Evolutionary conservation across 2,888 invertebrate species (phyloP), one percentile per base, ranked within the genome.

Genomic region (Andrena fulva): DNA sequence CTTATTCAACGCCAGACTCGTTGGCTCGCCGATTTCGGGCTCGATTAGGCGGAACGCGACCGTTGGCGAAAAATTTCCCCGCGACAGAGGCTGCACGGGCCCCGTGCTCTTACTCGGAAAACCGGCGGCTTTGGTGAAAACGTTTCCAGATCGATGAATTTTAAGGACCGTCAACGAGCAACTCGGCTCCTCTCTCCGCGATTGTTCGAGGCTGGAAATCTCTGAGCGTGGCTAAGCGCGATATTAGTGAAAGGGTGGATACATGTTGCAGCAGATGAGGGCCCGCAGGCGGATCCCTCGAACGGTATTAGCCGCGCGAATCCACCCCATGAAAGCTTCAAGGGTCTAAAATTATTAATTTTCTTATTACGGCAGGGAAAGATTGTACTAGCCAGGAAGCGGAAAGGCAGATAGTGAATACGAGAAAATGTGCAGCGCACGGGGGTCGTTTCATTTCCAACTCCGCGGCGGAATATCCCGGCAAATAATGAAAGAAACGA

Each of bases 1-100:
- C 67, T 79, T 82, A 77, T 85, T 73, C 77, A 72, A 81, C 76
- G 73, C 66, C 59, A 42, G 66, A 16, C 76, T 31, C 54, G 29
- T 24, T 35, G 71, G 62, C 59, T 62, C 54, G 24, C 50, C 63
- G 84, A 75, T 76, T 84, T 84, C 70, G 62, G 54, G 52, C 20
- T 76, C 42, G 62, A 75, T 82, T 82, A 80, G 54, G 54, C 29
- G 69, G 59, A 52, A 78, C 77, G 60, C 54, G 75, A 20, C 62
- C 24, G 42, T 59, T 70, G 20, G 59, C 69, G 59, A 59, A 42
- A 59, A 63, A 42, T 42, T 63, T 42, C 42, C 63, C 2, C 10
- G 56, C 56, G 35, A 35, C 33, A n/a, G 62, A n/a, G 29, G 16
- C n/a, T 16, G 33, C 56, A 62, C 20, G 10, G 31, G 33, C 42